Evolutionary conservation across 1,140 invertebrate genomes (phyloP).

Genomic region (Piezodorus guildinii): DNA sequence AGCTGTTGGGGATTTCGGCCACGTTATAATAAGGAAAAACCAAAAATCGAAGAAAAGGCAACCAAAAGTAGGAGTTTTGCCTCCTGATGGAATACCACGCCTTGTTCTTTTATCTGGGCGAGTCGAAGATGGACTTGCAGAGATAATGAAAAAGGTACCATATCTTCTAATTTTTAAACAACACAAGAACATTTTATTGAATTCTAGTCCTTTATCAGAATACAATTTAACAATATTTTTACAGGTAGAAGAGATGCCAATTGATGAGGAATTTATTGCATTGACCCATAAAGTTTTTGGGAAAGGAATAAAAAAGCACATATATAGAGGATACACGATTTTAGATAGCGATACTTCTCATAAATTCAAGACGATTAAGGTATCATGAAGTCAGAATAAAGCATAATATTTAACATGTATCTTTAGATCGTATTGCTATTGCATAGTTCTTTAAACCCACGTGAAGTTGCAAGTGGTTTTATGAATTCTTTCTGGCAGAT

Average conservation of each 20-base stretch:
- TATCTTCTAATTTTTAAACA: no score
- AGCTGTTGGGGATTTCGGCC: constrained; percentile 52
- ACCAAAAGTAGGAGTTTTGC: constrained; percentile 8
- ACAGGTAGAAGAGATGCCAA: constrained; percentile 33
- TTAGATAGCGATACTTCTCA: constrained; percentile 29
- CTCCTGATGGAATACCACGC: constrained; percentile 27
- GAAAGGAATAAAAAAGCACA: constrained; percentile 16
- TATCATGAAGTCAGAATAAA: no score
- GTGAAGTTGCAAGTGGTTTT: no score
- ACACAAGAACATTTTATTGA: no score
- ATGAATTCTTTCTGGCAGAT: no score
- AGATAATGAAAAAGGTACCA: constrained; percentile 27
- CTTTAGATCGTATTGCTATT: no score
- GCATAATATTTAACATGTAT: no score
- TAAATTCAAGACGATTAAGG: no score
- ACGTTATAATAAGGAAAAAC: constrained; percentile 38
- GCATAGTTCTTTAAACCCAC: no score
- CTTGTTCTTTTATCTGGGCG: constrained; percentile 28
- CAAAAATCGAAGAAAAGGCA: constrained; percentile 21
- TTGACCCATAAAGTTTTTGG: constrained; percentile 19
- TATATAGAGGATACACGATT: constrained; percentile 27
- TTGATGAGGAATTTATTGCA: constrained; percentile 32
- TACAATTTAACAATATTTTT: constrained; percentile 1
- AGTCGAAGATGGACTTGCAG: constrained; percentile 25
- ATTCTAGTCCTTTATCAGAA: no score